Evolutionary conservation across 2,888 invertebrate genomes (phyloP), one percentile per base, ranked within the genome.

Genomic region (Acronicta aceris): DNA sequence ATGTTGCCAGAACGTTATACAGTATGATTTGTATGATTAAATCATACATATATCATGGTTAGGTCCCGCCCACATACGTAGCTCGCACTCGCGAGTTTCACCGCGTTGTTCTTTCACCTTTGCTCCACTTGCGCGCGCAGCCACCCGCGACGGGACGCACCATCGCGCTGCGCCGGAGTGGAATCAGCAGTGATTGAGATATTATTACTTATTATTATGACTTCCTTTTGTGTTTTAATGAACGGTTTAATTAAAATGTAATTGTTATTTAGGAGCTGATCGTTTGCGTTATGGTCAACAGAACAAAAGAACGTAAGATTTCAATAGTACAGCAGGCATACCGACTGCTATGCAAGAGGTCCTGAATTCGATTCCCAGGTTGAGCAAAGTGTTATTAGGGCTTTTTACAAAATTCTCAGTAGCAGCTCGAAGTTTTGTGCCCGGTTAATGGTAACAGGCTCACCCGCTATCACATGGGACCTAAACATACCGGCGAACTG

Each of bases 71-170:
- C 52, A 74, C 74, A 56, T 48, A 57, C 54, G 49, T 47, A 42
- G 38, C 59, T 30, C 46, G 33, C 41, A 33, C 38, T 54, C 51
- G 52, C 59, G 56, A 64, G 74, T 81, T 82, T 81, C 82, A 74
- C 71, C 70, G 70, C 65, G 65, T 64, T 89, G 89, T 89, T 94
- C 94, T 94, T 93, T 94, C 93, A 94, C 93, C 94, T 94, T 91
- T 93, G 94, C 88, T 89, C 94, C 81, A 93, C 82, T 86, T 93
- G 88, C 78, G 77, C 61, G 82, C 55, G 71, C 91, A 86, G 79
- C 92, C 89, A 89, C 86, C 90, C 93, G 88, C 85, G 86, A 89
- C 92, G 75, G 71, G 81, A 90, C 87, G 88, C 88, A 84, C 87
- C 89, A 89, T 88, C 84, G 83, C 85, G 56, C 62, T 61, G 58